Evolutionary conservation across 2,113 vertebrate genomes (phyloP).

Genomic region (Zosterops lateralis): DNA sequence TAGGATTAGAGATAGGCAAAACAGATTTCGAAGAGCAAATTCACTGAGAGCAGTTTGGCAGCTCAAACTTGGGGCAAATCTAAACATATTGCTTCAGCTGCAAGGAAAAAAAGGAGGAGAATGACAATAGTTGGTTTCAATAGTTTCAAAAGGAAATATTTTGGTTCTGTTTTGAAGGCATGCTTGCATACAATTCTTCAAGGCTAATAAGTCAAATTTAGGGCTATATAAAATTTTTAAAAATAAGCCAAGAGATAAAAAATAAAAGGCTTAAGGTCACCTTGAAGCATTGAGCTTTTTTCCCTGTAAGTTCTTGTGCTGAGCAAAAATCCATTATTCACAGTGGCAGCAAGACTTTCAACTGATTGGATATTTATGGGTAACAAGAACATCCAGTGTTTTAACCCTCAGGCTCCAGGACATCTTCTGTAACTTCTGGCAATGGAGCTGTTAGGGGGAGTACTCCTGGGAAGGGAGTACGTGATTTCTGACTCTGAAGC

Average conservation of each 20-base stretch:
- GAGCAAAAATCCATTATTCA: conserved; percentile 39
- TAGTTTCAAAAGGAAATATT: background rate
- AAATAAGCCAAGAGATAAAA: background rate
- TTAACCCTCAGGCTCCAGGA: background rate
- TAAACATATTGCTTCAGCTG: background rate
- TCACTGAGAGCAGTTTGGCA: background rate
- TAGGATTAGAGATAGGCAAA: background rate
- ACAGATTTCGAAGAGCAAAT: background rate
- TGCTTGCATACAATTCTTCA: background rate
- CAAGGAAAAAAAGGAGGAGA: background rate
- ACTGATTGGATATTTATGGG: conserved; percentile 21
- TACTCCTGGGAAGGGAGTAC: background rate
- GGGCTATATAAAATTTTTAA: background rate
- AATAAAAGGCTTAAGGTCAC: background rate
- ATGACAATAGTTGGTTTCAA: background rate
- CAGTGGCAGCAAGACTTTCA: background rate
- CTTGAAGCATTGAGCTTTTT: background rate
- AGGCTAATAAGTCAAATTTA: background rate
- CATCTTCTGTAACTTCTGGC: background rate
- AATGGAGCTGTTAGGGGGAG: background rate
- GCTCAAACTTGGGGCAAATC: background rate
- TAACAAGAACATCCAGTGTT: conserved; percentile 14
- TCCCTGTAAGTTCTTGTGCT: background rate
- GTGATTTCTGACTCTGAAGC: background rate
- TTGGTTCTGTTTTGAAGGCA: background rate